Evolutionary conservation across 1,140 invertebrate species (phyloP), one percentile per base, ranked within the genome.

Genomic region (Cydia pomonella): DNA sequence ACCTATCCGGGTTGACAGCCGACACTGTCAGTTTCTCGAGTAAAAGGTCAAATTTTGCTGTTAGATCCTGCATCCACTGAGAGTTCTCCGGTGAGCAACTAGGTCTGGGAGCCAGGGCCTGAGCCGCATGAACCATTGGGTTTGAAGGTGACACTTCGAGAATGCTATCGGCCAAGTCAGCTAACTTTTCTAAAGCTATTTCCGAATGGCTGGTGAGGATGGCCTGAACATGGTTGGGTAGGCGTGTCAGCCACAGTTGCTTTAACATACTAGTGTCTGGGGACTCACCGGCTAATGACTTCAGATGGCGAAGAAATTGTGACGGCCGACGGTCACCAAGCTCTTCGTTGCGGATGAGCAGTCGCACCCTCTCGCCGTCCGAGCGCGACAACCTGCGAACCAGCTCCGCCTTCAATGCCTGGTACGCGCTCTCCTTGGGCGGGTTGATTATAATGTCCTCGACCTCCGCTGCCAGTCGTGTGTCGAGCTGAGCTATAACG

Each of bases 261-360:
- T 41, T 41, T 1, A 73, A 3, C 3, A 73, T 16, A 1, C 18
- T 41, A 6, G 80, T 64, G 13, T 69, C 18, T 0, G 73, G 47
- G 16, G 13, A 23, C 7, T 13, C 64, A 2, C 62, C 73, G 5
- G 76, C 77, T 21, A 83, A 41, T 0, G 69, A 21, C 41, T 53
- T 25, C 53, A 85, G 72, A 18, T 80, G 76, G n/a, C 83, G 76
- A 38, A 83, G 73, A 29, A 84, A 80, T 50, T 80, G 80, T 21
- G 78, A 83, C n/a, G 83, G 82, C 62, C 75, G 82, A 4, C 76
- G 33, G 74, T 84, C 80, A n/a, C 80, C 79, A 10, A 85, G 13
- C 2, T 79, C 75, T 41, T 82, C 75, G 6, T 73, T 33, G 0
- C 74, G 73, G 3, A 80, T 73, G 3, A 83, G 75, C 29, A 75